Evolutionary conservation across 2,888 invertebrate species (phyloP).

Genomic region (Exephanes ischioxanthus): DNA sequence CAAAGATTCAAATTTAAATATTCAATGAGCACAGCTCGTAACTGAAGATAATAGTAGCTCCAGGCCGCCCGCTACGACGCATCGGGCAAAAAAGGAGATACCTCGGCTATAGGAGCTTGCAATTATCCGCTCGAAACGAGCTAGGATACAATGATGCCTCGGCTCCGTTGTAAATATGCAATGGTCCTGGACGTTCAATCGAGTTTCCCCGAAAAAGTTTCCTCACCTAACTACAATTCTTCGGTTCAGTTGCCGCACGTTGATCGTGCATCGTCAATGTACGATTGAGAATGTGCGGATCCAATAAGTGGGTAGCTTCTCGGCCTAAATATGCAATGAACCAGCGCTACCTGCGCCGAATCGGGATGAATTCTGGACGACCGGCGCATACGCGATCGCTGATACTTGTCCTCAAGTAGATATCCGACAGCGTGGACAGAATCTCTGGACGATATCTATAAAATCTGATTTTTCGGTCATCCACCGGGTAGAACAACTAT

Average conservation of each 20-base stretch:
- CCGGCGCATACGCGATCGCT: background rate
- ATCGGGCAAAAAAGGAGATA: background rate
- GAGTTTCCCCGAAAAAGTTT: background rate
- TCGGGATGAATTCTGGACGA: background rate
- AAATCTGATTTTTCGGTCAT: background rate
- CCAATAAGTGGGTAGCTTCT: background rate
- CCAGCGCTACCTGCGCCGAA: background rate
- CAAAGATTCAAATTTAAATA: background rate
- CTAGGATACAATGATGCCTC: background rate
- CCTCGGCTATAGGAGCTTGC: background rate
- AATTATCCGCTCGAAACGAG: background rate
- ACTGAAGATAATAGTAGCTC: background rate
- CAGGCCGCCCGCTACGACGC: background rate
- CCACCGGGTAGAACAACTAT: background rate
- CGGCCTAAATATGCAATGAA: background rate
- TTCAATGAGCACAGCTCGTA: background rate
- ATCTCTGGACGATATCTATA: background rate
- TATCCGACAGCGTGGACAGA: background rate
- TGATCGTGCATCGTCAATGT: background rate
- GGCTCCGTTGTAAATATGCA: background rate
- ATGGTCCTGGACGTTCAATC: background rate
- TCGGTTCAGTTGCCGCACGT: background rate
- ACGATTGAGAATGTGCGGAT: background rate
- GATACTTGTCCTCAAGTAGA: background rate
- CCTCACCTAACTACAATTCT: background rate